A percentile compares a stretch with the other conserved stretches of the same genome.
Evolutionary conservation across 2,888 invertebrate species (phyloP).

Genomic region (Tineola bisselliella): DNA sequence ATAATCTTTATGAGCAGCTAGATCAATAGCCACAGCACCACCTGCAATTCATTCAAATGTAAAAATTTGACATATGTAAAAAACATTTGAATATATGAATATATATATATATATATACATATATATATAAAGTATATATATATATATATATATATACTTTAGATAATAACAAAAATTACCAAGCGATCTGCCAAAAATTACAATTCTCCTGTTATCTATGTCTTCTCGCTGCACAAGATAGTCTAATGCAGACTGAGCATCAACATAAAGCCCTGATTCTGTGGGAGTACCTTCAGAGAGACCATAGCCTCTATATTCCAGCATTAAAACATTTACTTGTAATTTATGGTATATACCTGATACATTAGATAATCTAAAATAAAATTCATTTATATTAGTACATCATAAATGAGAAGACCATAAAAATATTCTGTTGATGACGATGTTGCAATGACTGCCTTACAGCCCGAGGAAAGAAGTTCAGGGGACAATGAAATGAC

Average conservation of each 20-base stretch:
- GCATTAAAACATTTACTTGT: constrained; percentile 86
- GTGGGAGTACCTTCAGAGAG: constrained; percentile 88
- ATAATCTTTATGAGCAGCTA: constrained; percentile 80
- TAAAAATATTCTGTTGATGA: too few relatives aligned
- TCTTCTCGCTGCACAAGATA: constrained; percentile 84
- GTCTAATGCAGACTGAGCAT: constrained; percentile 88
- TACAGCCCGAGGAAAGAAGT: too few relatives aligned
- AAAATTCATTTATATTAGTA: not conserved
- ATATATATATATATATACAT: too few relatives aligned
- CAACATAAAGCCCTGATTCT: constrained; percentile 86
- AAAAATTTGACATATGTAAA: too few relatives aligned
- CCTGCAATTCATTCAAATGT: constrained; percentile 63
- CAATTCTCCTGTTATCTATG: constrained; percentile 84
- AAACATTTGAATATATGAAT: constrained; percentile 1
- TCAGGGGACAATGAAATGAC: too few relatives aligned
- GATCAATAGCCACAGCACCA: constrained; percentile 91
- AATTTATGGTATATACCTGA: constrained; percentile 83
- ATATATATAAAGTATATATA: too few relatives aligned
- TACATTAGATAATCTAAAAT: constrained; percentile 82
- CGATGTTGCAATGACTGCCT: too few relatives aligned
- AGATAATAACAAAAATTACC: too few relatives aligned
- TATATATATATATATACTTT: too few relatives aligned
- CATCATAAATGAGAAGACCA: too few relatives aligned
- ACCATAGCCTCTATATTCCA: constrained; percentile 97
- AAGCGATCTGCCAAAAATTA: constrained; percentile 90